Percentiles rank a stretch among this genome's conserved stretches.
Evolutionary conservation across 2,797 vertebrate genomes (phyloP).

Genomic region (Microctenopoma steveboyesi): DNA sequence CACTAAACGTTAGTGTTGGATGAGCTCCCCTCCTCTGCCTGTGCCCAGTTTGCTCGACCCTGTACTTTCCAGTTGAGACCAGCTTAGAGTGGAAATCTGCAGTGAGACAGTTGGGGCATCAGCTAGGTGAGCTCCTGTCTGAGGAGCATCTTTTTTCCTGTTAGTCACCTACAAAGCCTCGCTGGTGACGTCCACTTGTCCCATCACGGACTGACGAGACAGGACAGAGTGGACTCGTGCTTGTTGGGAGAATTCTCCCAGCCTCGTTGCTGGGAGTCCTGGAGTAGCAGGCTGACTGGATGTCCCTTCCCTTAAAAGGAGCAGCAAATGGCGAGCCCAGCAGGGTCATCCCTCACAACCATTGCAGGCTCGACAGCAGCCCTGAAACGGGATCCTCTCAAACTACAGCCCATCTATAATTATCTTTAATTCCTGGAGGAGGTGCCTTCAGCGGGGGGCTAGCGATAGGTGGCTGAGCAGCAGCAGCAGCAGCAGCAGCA

Average conservation of each 20-base stretch:
- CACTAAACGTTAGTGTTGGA: conserved; percentile 50
- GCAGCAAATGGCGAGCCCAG: conserved; percentile 62
- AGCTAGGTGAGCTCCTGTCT: conserved; percentile 14
- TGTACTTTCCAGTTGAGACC: not conserved
- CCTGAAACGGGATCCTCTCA: conserved; percentile 75
- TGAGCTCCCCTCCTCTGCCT: not conserved
- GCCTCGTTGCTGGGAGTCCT: conserved; percentile 32
- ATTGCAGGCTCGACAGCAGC: conserved; percentile 61
- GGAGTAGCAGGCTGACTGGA: conserved; percentile 19
- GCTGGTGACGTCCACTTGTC: conserved; percentile 41
- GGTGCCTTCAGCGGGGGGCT: conserved; percentile 25
- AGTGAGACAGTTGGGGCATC: conserved; percentile 10
- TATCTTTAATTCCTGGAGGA: conserved; percentile 57
- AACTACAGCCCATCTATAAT: conserved; percentile 73
- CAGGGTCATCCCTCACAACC: conserved; percentile 50
- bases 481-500: conserved; percentile 32
- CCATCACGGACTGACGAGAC: conserved; percentile 8
- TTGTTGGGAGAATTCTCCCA: conserved; percentile 10
- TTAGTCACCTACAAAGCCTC: conserved; percentile 28
- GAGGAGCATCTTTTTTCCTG: conserved; percentile 9
- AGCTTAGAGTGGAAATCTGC: conserved; percentile 11
- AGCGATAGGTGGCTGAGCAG: conserved; percentile 25
- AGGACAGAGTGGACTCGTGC: not conserved
- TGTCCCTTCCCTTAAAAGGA: conserved; percentile 81
- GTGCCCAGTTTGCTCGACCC: conserved; percentile 23